phyloP scores from a whole-genome alignment of 2,888 invertebrate species.

The Oscheius sp. region DNA sequence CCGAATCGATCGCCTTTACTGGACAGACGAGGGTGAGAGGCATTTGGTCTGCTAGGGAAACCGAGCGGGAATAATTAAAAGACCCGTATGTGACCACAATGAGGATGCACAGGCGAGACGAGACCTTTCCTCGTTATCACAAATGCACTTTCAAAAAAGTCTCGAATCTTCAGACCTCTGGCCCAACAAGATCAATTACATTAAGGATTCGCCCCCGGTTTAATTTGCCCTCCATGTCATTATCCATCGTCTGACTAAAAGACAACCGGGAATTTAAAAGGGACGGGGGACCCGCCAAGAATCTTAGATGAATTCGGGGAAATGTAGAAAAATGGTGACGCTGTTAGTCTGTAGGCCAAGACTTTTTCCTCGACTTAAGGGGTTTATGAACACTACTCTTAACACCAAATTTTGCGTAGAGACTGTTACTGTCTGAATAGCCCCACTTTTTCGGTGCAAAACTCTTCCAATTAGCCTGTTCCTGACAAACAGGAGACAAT shows the following conservation, averaged over 20 bases:
- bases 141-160: neutral
- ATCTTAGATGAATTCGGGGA: neutral
- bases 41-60: constrained; percentile 29
- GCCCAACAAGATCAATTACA: neutral
- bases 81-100: constrained; percentile 16
- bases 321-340: neutral
- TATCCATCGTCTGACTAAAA: constrained; percentile 15
- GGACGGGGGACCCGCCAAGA: neutral
- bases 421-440: too few species aligned
- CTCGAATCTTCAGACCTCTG: neutral
- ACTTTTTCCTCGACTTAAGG: too few species aligned
- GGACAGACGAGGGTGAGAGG: constrained; percentile 31
- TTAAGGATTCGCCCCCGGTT: constrained; percentile 8
- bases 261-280: constrained; percentile 9
- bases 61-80: constrained; percentile 37
- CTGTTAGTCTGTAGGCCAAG: neutral
- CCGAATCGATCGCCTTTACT: constrained; percentile 37
- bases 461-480: too few species aligned
- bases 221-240: constrained; percentile 10
- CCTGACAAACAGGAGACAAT: too few species aligned
- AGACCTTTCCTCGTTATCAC: neutral
- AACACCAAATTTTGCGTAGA: too few species aligned
- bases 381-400: too few species aligned
- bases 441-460: too few species aligned
- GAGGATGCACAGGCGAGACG: neutral